These are phyloP conservation scores for Astyanax mexicanus DNA, from an alignment of 2,797 vertebrate genomes.

Conservation along the genomic window DNA sequence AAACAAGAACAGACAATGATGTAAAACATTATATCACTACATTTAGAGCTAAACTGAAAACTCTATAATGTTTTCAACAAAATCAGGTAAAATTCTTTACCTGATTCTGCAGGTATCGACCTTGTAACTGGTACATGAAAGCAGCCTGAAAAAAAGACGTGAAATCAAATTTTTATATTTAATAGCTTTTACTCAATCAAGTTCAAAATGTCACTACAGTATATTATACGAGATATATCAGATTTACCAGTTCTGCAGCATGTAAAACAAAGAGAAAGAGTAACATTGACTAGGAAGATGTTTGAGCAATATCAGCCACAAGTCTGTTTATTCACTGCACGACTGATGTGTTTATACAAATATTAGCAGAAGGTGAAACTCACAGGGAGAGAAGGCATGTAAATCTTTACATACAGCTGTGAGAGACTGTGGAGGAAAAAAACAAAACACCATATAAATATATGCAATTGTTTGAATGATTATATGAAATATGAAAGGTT, in stretches of 20 bases:
- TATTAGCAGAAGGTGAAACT: conserved; percentile 69
- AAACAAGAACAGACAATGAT: conserved; percentile 55
- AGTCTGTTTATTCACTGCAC: neutral
- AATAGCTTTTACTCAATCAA: neutral
- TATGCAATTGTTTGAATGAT: no score
- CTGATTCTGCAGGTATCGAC: conserved; percentile 80
- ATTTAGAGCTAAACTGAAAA: neutral
- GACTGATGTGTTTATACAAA: neutral
- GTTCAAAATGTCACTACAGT: neutral
- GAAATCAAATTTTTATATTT: neutral
- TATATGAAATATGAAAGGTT: no score
- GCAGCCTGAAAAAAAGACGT: conserved; percentile 68
- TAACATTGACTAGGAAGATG: neutral
- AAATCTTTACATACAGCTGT: conserved; percentile 92
- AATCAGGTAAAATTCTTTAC: conserved; percentile 57
- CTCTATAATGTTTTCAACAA: neutral
- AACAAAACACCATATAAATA: no score
- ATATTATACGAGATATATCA: neutral
- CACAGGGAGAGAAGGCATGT: conserved; percentile 93
- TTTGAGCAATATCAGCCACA: neutral
- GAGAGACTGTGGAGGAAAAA: conserved; percentile 77
- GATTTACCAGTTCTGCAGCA: neutral
- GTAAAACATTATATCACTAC: neutral
- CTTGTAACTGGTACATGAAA: conserved; percentile 80
- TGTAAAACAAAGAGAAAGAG: neutral